phyloP scores from a whole-genome alignment of 2,113 vertebrate species.

The Gallinago undulata region DNA sequence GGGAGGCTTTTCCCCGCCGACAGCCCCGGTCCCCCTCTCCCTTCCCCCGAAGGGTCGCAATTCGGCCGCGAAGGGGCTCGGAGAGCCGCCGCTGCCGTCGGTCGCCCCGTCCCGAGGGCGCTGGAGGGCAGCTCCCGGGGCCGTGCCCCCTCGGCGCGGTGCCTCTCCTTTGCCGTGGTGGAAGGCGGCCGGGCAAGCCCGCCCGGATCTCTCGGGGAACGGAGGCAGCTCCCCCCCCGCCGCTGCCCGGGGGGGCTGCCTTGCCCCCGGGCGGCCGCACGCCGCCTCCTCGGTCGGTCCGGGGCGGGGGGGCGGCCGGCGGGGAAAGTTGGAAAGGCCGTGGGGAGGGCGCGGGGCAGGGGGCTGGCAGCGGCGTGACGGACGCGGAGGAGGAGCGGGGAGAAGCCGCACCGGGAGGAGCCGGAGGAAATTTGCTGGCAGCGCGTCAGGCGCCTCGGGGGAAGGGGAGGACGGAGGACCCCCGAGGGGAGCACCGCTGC shows the following conservation, averaged over 20 bases:
- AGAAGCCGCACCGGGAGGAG: conserved; percentile 20
- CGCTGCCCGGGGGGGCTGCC: not conserved
- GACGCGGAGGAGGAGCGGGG: not conserved
- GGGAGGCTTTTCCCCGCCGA: not conserved
- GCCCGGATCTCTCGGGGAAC: not conserved
- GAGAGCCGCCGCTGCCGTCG: not conserved
- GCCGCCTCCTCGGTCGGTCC: not conserved
- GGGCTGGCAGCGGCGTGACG: not conserved
- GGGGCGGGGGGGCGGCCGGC: not conserved
- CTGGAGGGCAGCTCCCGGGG: not conserved
- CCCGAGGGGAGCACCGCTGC: not conserved
- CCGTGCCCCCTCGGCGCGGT: not conserved
- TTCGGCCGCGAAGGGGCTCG: not conserved
- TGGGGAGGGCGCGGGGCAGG: not conserved
- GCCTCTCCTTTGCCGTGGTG: not conserved
- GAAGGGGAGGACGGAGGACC: not conserved
- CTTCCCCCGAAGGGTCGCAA: not conserved
- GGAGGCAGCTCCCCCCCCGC: not conserved
- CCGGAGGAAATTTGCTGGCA: conserved; percentile 2
- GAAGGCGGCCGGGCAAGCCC: not conserved
- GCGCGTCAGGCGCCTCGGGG: not conserved
- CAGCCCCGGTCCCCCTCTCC: not conserved
- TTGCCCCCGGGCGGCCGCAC: not conserved
- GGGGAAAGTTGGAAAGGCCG: not conserved
- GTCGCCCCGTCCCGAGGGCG: not conserved